Evolutionary conservation across 92 coral and sea anemone species (phyloP).

Genomic region (Paragorgia papillata): DNA sequence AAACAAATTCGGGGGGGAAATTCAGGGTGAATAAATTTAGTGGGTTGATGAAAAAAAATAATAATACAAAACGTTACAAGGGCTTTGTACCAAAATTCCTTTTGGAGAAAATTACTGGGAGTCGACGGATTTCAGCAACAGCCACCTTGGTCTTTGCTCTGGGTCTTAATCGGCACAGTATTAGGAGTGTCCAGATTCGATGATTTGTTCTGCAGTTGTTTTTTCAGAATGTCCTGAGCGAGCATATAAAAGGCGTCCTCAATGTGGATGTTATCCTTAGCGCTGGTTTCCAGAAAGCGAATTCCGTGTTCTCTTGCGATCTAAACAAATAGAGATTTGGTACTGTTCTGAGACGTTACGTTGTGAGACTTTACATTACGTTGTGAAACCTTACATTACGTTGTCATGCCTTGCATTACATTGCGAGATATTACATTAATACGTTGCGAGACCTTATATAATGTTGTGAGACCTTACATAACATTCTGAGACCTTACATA

Average conservation of each 20-base stretch:
- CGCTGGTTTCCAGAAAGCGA: slow-evolving; percentile 96
- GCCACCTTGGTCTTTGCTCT: slow-evolving; percentile 21
- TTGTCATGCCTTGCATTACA: too few relatives aligned
- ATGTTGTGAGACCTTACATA: too few relatives aligned
- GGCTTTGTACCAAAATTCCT: background rate
- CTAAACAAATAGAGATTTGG: slow-evolving; percentile 44
- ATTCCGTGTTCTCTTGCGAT: slow-evolving; percentile 97
- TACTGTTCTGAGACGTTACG: background rate
- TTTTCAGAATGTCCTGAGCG: slow-evolving; percentile 94
- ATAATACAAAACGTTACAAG: background rate
- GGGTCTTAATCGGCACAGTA: slow-evolving; percentile 30
- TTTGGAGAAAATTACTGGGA: background rate
- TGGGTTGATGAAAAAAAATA: background rate
- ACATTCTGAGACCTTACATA: too few relatives aligned
- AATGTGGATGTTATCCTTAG: slow-evolving; percentile 91
- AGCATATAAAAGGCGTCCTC: slow-evolving; percentile 90
- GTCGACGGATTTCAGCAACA: slow-evolving; percentile 11
- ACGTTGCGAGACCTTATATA: too few relatives aligned
- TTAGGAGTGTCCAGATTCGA: slow-evolving; percentile 17
- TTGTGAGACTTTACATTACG: background rate
- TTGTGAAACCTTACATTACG: background rate
- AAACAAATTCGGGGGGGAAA: background rate
- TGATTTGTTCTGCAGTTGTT: slow-evolving; percentile 67
- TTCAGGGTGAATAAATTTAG: background rate
- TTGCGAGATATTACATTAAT: too few relatives aligned